Evolutionary conservation across 2,888 invertebrate genomes (phyloP), one percentile per base, ranked within the genome.

Genomic region (Carterocephalus palaemon): DNA sequence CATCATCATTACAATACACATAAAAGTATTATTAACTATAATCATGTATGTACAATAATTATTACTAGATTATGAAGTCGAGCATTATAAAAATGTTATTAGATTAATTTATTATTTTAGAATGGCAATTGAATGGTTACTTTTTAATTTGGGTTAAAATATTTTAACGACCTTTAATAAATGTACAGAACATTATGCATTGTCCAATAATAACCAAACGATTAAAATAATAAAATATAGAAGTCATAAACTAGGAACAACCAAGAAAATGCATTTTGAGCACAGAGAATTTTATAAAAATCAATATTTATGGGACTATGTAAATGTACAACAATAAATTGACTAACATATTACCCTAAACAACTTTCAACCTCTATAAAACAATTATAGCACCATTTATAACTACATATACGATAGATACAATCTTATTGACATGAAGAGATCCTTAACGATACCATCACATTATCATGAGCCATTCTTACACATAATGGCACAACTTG

Each of bases 351-450:
- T 36, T 31, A 26, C 42, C 26, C 43, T 45, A 41, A 31, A 34
- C 48, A 50, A 37, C 26, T 41, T 47, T 43, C 26, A 51, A 52
- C 49, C 43, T 46, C 46, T 51, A 46, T 49, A 43, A 32, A 40
- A 43, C 17, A 46, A 36, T 34, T 52, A 50, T 61, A 62, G 62
- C 62, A 62, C 62, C 62, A 62, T 60, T 52, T 51, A 49, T 41
- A 39, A 26, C 26, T 38, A 46, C 23, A 38, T 38, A 37, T 13
- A 39, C 8, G 10, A 36, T 34, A 34, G 23, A 48, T 43, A 54
- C 51, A 56, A 43, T 47, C 55, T 56, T 56, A 54, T 45, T 43
- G 52, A 52, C 45, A 46, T 42, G 39, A 52, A 55, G 55, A 55
- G 52, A 56, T 50, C 48, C 33, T 52, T 42, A 36, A 38, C 26